A percentile compares a stretch with the other conserved stretches of the same genome.
Evolutionary conservation across 2,797 vertebrate species (phyloP).

Genomic region (Thamnophis elegans): DNA sequence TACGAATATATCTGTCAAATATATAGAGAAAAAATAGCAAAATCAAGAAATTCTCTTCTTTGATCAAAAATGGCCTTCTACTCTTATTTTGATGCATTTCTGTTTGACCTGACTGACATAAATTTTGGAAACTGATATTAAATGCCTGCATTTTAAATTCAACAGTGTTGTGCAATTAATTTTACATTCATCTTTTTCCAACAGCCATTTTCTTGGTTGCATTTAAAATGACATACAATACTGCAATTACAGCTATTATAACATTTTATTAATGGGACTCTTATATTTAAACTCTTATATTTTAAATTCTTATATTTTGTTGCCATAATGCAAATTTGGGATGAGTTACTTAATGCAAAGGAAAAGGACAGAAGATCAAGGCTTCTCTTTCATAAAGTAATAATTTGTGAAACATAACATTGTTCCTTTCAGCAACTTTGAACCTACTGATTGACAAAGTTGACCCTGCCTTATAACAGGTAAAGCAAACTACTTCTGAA

Average conservation of each 20-base stretch:
- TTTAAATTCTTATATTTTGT: background rate
- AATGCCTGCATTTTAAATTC: background rate
- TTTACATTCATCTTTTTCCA: background rate
- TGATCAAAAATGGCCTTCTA: background rate
- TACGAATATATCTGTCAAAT: background rate
- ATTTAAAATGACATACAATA: background rate
- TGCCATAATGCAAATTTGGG: background rate
- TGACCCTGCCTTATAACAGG: too few species aligned
- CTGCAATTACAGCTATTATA: background rate
- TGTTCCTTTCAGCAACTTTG: background rate
- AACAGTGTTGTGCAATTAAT: background rate
- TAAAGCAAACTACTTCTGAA: background rate
- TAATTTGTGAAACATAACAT: background rate
- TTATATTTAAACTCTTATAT: background rate
- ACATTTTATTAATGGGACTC: background rate
- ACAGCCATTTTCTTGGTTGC: background rate
- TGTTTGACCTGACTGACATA: background rate
- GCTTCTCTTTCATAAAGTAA: background rate
- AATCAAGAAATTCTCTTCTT: background rate
- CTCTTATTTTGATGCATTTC: background rate
- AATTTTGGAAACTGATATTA: background rate
- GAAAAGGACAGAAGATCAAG: background rate
- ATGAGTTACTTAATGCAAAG: background rate
- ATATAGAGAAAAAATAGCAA: background rate
- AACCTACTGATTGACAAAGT: background rate